A percentile compares a stretch with the other conserved stretches of the same genome.
phyloP scores from a whole-genome alignment of 2,888 invertebrate species.

The Myathropa florea region DNA sequence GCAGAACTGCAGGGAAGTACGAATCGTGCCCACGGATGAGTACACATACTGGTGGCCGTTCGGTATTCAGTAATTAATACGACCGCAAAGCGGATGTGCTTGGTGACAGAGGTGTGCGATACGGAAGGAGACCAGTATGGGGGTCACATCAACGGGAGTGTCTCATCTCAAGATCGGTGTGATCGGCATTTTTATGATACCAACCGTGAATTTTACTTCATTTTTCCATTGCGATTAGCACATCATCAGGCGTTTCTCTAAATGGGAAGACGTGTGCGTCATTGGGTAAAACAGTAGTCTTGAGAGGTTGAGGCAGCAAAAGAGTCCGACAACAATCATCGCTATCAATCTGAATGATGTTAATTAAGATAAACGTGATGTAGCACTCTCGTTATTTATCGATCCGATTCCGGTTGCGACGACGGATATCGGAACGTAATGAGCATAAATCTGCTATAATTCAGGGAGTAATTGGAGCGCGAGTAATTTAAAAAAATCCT shows the following conservation, averaged over 20 bases:
- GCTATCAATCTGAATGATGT: not conserved
- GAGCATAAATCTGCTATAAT: not conserved
- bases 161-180: constrained; percentile 17
- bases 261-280: not conserved
- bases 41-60: constrained; percentile 8
- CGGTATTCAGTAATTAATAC: constrained; percentile 47
- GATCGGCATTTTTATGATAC: constrained; percentile 35
- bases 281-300: not conserved
- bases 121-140: not conserved
- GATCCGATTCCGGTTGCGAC: not conserved
- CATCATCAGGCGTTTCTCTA: not conserved
- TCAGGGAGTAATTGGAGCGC: not conserved
- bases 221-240: constrained; percentile 18
- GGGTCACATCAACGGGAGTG: not conserved
- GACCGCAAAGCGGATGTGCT: constrained; percentile 30
- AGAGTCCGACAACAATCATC: not conserved
- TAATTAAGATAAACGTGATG: not conserved
- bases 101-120: not conserved
- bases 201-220: constrained; percentile 29
- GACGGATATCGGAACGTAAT: not conserved
- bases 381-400: not conserved
- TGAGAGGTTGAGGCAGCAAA: not conserved
- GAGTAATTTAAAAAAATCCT: not conserved
- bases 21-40: constrained; percentile 36
- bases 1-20: constrained; percentile 16